Base-by-base conservation (phyloP, 1,140 invertebrate genomes). In the Diorhabda elongata region DNA sequence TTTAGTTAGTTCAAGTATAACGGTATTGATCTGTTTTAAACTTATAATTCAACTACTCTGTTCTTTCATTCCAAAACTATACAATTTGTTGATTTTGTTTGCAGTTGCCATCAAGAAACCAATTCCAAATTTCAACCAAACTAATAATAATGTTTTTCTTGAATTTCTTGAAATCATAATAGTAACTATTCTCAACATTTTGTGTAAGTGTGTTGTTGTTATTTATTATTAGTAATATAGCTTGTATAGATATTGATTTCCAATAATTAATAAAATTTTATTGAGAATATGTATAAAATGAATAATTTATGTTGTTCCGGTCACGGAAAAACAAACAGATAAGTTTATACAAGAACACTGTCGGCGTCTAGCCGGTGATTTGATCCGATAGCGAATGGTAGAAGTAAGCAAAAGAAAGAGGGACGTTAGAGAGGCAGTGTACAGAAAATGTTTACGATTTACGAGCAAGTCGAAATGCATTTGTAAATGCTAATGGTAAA, bases 391-490 rank as follows among this genome's bases (percentile, higher is more conserved):
- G 6, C 47, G 47, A 52, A n/a, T 6, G 47, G 47, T 52, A n/a
- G 6, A 52, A 52, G 47, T n/a, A 52, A 52, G 47, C 47, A 52
- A 52, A 52, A 52, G 47, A 52, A 52, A n/a, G 64, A 41, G 66
- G 58, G 66, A n/a, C 6, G 60, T 4, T 5, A 43, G 63, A 7
- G 64, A 43, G 56, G 64, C 8, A 67, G 11, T 56, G 62, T 64
- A 66, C 65, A 66, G 73, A 71, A 74, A 76, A 77, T 76, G 74
- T 78, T 76, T 75, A 78, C 77, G 76, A 78, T 79, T 77, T 79
- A 76, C 70, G 74, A 75, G 71, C 70, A 70, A 72, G 69, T 70
- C 73, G 67, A 71, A 64, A 61, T 67, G 71, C 73, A 63, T 64
- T 62, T 62, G 45, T 57, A 68, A 69, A 57, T 61, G 70, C 69